Conservation (phyloP, 2,797 vertebrate genomes). For the Trematomus bernacchii region DNA sequence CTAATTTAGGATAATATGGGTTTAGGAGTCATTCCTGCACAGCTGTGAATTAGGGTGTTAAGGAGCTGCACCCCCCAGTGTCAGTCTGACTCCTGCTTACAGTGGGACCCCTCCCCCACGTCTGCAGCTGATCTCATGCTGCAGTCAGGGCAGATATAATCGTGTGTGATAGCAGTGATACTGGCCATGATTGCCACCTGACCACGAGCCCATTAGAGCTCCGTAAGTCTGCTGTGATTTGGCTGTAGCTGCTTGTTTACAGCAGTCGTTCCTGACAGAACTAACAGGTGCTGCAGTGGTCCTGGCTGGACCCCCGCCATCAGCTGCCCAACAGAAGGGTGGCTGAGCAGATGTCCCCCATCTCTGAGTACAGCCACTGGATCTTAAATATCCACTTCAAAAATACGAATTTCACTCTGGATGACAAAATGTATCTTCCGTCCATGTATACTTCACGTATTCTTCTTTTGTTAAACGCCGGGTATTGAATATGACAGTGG, state of each 20-base stretch:
- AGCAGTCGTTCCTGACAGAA: slow-evolving; percentile 25
- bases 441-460: too few species aligned
- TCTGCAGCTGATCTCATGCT: slow-evolving; percentile 21
- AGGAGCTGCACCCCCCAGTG: too few species aligned
- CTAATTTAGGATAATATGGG: too few species aligned
- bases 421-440: too few species aligned
- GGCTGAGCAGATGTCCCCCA: slow-evolving; percentile 20
- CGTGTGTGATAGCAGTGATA: slow-evolving; percentile 13
- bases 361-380: neutral
- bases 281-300: slow-evolving; percentile 43
- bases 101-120: slow-evolving; percentile 6
- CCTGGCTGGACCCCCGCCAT: slow-evolving; percentile 44
- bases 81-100: neutral
- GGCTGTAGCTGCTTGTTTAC: slow-evolving; percentile 36
- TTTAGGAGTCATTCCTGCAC: too few species aligned
- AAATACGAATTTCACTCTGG: too few species aligned
- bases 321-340: neutral
- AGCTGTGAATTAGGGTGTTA: too few species aligned
- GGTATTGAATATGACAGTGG: too few species aligned
- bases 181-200: slow-evolving; percentile 25
- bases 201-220: slow-evolving; percentile 39
- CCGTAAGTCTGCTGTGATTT: slow-evolving; percentile 29
- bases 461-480: too few species aligned
- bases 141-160: slow-evolving; percentile 23
- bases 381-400: neutral